Percentiles rank a stretch among this genome's conserved stretches.
These are phyloP conservation scores for Watsonalla binaria DNA, from an alignment of 2,888 invertebrate species.

Conservation along the genomic window DNA sequence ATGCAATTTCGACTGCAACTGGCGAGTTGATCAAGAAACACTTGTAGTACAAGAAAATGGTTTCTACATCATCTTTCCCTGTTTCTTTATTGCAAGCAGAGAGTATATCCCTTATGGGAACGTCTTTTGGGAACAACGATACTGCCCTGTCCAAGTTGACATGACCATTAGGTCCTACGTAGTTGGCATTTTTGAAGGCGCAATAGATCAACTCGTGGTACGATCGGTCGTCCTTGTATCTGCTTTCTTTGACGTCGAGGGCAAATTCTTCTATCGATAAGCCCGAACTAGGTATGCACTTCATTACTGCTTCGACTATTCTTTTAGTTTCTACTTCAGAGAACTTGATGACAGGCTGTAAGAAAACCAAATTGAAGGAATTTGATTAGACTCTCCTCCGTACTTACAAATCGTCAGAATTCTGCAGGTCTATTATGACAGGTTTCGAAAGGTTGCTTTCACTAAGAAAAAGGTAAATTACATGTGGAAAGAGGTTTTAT, in stretches of 20 bases:
- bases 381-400: too few relatives aligned
- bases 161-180: constrained; percentile 37
- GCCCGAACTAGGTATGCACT: constrained; percentile 29
- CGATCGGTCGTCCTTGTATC: constrained; percentile 38
- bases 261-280: constrained; percentile 33
- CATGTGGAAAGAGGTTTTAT: too few relatives aligned
- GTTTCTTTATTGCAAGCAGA: background rate
- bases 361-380: too few relatives aligned
- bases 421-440: too few relatives aligned
- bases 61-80: constrained; percentile 28
- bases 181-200: constrained; percentile 43
- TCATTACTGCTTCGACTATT: constrained; percentile 13
- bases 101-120: background rate
- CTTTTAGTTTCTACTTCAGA: background rate
- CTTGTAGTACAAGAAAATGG: background rate
- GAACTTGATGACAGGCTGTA: background rate
- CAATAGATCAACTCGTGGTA: constrained; percentile 53
- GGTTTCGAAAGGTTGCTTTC: background rate
- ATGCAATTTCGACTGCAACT: too few relatives aligned
- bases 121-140: background rate
- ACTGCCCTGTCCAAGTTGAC: background rate
- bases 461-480: too few relatives aligned
- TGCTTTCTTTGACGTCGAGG: constrained; percentile 38
- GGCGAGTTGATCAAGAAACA: too few relatives aligned
- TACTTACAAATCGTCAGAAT: background rate